Percentiles rank a stretch among this genome's conserved stretches.
Conservation (phyloP, 2,113 vertebrate genomes). For the Perca fluviatilis region DNA sequence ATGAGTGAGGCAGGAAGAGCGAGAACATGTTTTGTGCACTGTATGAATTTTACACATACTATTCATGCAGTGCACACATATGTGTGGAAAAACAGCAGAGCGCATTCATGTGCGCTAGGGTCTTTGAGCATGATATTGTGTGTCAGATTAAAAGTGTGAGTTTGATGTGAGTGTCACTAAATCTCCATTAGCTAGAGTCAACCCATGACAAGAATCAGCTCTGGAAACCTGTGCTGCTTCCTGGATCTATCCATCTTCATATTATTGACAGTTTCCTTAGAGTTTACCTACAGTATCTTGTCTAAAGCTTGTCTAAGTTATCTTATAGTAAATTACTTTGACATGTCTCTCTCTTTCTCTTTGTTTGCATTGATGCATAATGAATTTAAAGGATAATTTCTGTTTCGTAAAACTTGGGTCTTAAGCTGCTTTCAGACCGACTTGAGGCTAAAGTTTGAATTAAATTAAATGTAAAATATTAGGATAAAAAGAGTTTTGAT, state of each 20-base stretch:
- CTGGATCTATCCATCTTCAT: constrained; percentile 4
- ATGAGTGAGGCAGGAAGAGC: background rate
- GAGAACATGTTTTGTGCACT: background rate
- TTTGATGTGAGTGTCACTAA: background rate
- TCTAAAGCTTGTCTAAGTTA: background rate
- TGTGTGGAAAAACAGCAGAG: background rate
- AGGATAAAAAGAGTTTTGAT: background rate
- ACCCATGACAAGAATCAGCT: background rate
- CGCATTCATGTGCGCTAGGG: background rate
- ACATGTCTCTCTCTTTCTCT: background rate
- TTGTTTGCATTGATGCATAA: background rate
- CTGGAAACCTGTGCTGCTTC: constrained; percentile 9
- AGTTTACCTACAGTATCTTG: background rate
- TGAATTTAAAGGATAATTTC: background rate
- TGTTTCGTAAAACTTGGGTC: no score
- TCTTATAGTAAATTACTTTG: no score
- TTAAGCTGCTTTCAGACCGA: no score
- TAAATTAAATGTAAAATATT: no score
- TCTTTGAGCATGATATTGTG: background rate
- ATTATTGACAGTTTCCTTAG: background rate
- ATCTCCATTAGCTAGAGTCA: background rate
- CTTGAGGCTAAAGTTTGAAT: no score
- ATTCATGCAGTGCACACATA: no score
- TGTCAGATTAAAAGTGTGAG: background rate
- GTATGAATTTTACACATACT: background rate